phyloP scores from a whole-genome alignment of 1,140 invertebrate genomes.

The Drosophila gunungcola region DNA sequence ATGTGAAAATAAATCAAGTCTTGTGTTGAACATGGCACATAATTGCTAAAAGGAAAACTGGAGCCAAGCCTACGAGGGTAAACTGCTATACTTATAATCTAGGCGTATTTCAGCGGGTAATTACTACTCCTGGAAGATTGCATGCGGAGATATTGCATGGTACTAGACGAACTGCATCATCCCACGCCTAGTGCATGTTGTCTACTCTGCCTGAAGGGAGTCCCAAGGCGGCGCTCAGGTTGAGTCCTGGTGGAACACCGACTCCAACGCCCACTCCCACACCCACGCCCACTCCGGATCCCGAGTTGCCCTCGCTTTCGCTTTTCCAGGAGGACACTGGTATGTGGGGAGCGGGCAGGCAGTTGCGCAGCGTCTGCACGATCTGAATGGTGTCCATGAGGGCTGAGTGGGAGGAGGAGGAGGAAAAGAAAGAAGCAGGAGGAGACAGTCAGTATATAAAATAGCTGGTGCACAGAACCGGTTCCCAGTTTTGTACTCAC shows the following conservation, averaged over 20 bases:
- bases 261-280: conserved; percentile 52
- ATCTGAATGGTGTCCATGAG: conserved; percentile 93
- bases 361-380: conserved; percentile 92
- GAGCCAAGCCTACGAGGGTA: conserved; percentile 69
- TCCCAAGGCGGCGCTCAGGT: conserved; percentile 54
- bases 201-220: conserved; percentile 59
- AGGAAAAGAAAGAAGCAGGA: conserved; percentile 9
- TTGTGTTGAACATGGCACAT: conserved; percentile 73
- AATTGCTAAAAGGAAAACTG: conserved; percentile 67
- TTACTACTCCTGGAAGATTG: conserved; percentile 47
- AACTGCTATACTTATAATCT: conserved; percentile 43
- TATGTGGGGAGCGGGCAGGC: conserved; percentile 93
- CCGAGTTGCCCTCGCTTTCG: conserved; percentile 85
- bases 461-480: conserved; percentile 11
- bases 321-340: conserved; percentile 95
- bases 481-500: conserved; percentile 85
- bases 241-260: conserved; percentile 56
- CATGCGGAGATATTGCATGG: not conserved
- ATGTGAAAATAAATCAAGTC: conserved; percentile 74
- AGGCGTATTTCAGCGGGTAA: conserved; percentile 44
- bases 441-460: conserved; percentile 6
- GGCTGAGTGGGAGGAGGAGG: conserved; percentile 85
- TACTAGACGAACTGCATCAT: not conserved
- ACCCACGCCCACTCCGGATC: conserved; percentile 42
- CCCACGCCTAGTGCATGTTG: conserved; percentile 55